Evolutionary conservation across 2,113 vertebrate genomes (phyloP).

Genomic region (Bujurquina vittata): DNA sequence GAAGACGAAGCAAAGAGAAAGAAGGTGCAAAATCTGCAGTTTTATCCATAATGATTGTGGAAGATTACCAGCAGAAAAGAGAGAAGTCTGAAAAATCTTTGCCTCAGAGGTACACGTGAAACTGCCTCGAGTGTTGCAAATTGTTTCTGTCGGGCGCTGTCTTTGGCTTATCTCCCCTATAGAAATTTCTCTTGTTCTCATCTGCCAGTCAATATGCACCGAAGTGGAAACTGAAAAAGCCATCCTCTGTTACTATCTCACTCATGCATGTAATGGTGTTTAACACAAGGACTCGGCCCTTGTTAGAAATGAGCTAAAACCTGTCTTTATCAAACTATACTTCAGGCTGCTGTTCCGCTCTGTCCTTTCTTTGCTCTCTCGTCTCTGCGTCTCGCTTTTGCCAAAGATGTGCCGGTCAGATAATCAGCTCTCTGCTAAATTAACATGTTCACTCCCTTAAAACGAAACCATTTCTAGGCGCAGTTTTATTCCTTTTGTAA

Average conservation of each 20-base stretch:
- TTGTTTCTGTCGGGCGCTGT: constrained; percentile 24
- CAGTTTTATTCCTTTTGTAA: neutral
- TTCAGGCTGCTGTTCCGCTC: neutral
- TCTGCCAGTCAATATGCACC: constrained; percentile 42
- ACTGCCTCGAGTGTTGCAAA: constrained; percentile 26
- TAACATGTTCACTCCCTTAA: neutral
- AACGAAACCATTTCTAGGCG: neutral
- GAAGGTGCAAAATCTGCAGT: constrained; percentile 31
- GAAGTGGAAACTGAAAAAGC: constrained; percentile 46
- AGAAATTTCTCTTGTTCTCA: constrained; percentile 27
- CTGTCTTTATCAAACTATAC: neutral
- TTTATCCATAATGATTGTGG: constrained; percentile 23
- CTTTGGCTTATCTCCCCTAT: constrained; percentile 40
- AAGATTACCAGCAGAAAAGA: constrained; percentile 19
- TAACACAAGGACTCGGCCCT: constrained; percentile 19
- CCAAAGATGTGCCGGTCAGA: constrained; percentile 3
- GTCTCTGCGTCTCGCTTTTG: neutral
- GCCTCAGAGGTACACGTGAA: constrained; percentile 5
- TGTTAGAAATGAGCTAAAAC: constrained; percentile 18
- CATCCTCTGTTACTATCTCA: constrained; percentile 48
- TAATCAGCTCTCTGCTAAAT: neutral
- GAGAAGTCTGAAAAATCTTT: constrained; percentile 13
- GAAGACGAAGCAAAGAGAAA: neutral
- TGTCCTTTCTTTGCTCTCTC: neutral
- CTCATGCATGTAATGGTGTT: constrained; percentile 24